Evolutionary conservation across 2,888 invertebrate genomes (phyloP).

Genomic region (Melanophora roralis): DNA sequence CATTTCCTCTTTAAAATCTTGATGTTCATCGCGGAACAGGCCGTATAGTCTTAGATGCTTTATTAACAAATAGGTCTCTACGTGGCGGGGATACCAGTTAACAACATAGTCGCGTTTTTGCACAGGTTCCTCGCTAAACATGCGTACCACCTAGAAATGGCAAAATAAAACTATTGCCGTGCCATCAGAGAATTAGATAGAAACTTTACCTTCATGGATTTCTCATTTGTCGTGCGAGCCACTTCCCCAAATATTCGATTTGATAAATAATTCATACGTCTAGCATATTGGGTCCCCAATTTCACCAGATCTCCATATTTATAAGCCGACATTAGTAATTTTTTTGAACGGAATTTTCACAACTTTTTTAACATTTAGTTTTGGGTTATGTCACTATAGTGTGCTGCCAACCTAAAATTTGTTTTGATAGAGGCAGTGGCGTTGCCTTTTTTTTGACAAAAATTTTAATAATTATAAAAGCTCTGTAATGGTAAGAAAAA

Average conservation of each 20-base stretch:
- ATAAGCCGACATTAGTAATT: slow-evolving; percentile 77
- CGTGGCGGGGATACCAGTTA: slow-evolving; percentile 91
- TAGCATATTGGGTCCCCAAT: slow-evolving; percentile 87
- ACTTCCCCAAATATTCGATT: slow-evolving; percentile 94
- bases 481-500: too few species aligned
- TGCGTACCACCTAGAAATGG: slow-evolving; percentile 79
- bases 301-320: slow-evolving; percentile 85
- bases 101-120: slow-evolving; percentile 85
- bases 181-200: too few species aligned
- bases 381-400: slow-evolving; percentile 38
- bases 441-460: too few species aligned
- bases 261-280: slow-evolving; percentile 89
- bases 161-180: slow-evolving; percentile 65
- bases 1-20: slow-evolving; percentile 93
- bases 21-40: slow-evolving; percentile 90
- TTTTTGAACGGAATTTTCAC: background rate
- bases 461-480: too few species aligned
- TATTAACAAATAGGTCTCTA: slow-evolving; percentile 86
- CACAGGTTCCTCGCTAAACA: slow-evolving; percentile 86
- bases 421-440: too few species aligned
- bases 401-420: too few species aligned
- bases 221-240: slow-evolving; percentile 84
- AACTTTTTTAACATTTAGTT: background rate
- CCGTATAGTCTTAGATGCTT: slow-evolving; percentile 85
- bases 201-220: slow-evolving; percentile 83